These are phyloP conservation scores for Pachyramphus minor DNA, from an alignment of 2,113 vertebrate genomes.

Conservation along the genomic window DNA sequence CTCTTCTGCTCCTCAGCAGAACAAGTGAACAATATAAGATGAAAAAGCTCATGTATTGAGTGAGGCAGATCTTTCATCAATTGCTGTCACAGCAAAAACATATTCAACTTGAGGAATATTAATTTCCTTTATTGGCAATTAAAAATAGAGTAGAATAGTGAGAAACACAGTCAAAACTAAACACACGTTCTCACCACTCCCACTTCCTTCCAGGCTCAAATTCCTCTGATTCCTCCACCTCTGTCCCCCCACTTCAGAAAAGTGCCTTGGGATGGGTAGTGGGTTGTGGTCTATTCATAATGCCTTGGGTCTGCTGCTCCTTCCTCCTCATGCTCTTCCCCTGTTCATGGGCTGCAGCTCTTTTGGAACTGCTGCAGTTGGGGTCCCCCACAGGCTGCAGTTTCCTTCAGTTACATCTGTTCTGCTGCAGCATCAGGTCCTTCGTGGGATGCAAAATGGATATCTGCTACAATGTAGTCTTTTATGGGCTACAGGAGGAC, in stretches of 20 bases:
- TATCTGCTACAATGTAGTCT: not conserved
- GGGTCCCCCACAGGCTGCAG: not conserved
- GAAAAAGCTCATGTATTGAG: not conserved
- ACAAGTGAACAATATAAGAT: not conserved
- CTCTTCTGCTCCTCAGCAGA: not conserved
- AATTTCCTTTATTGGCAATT: not conserved
- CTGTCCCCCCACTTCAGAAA: fast-evolving
- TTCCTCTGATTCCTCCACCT: not conserved
- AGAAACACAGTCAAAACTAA: not conserved
- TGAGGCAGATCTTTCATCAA: not conserved
- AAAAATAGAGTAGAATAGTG: not conserved
- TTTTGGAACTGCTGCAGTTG: not conserved
- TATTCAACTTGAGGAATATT: not conserved
- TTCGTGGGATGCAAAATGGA: not conserved
- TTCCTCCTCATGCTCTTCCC: not conserved
- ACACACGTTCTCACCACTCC: not conserved
- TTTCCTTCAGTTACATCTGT: not conserved
- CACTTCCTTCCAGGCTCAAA: not conserved
- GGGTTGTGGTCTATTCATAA: fast-evolving
- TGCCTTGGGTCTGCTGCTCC: not conserved
- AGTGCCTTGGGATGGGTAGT: not conserved
- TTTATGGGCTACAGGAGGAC: not conserved
- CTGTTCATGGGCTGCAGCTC: not conserved
- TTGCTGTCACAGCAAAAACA: not conserved
- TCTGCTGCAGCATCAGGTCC: not conserved